Evolutionary conservation across 2,113 vertebrate species (phyloP).

Genomic region (Syngnathus typhle): DNA sequence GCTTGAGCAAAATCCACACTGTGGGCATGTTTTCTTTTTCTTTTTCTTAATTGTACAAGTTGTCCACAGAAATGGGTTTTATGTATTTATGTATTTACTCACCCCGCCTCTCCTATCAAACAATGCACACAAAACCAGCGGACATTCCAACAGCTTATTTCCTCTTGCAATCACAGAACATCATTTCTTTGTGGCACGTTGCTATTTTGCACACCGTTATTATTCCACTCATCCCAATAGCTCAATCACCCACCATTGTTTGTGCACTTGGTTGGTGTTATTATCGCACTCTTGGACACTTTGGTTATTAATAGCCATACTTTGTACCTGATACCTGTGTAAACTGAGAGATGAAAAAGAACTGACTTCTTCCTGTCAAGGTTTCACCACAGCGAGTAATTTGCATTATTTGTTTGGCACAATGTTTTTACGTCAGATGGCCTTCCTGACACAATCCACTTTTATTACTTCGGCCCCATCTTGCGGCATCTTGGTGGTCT

Average conservation of each 20-base stretch:
- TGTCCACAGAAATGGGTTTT: background rate
- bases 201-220: background rate
- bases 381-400: too few relatives aligned
- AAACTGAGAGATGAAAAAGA: background rate
- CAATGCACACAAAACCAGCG: background rate
- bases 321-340: too few relatives aligned
- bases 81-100: background rate
- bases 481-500: background rate
- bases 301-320: background rate
- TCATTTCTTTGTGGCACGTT: background rate
- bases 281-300: background rate
- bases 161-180: background rate
- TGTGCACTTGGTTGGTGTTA: background rate
- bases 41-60: background rate
- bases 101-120: background rate
- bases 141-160: background rate
- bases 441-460: too few relatives aligned
- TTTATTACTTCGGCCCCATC: background rate
- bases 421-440: too few relatives aligned
- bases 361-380: too few relatives aligned
- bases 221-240: background rate
- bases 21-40: background rate
- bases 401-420: too few relatives aligned
- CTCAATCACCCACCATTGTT: background rate
- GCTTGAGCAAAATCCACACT: constrained; percentile 24